Percentiles rank a stretch among this genome's conserved stretches.
Conservation (phyloP, 2,888 invertebrate species). For the Clanis bilineata region DNA sequence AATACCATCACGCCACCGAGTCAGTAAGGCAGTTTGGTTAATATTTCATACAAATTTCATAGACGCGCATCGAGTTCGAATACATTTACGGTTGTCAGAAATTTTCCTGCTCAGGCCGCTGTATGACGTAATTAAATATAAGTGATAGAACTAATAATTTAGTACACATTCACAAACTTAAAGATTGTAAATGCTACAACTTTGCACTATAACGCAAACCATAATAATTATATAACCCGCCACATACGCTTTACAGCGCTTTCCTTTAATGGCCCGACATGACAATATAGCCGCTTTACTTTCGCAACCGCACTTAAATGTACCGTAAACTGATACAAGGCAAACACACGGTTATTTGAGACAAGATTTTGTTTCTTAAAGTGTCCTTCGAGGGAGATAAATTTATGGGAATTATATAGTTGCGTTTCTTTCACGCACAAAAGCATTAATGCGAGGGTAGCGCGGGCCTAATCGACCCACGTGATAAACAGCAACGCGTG, state of each 20-base stretch:
- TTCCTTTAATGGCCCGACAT: conserved; percentile 32
- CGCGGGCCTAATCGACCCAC: conserved; percentile 61
- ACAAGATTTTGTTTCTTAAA: conserved; percentile 45
- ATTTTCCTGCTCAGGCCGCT: too few species aligned
- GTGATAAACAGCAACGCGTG: conserved; percentile 65
- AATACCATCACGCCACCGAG: too few species aligned
- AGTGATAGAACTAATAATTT: too few species aligned
- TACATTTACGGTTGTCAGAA: too few species aligned
- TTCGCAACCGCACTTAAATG: conserved; percentile 54
- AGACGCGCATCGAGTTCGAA: too few species aligned
- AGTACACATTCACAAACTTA: neutral
- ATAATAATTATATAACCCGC: conserved; percentile 17
- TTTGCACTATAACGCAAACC: neutral
- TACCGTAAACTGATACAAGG: conserved; percentile 67
- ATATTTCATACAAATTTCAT: too few species aligned
- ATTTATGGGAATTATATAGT: conserved; percentile 31
- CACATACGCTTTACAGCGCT: conserved; percentile 12
- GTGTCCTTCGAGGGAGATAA: conserved; percentile 35
- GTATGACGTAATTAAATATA: too few species aligned
- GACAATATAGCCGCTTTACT: conserved; percentile 48
- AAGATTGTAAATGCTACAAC: neutral
- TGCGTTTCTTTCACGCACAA: conserved; percentile 40
- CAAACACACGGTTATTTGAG: conserved; percentile 57
- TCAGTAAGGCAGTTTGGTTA: too few species aligned
- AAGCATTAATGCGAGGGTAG: conserved; percentile 48